phyloP scores from a whole-genome alignment of 1,140 invertebrate species.

The Daktulosphaira vitifoliae region DNA sequence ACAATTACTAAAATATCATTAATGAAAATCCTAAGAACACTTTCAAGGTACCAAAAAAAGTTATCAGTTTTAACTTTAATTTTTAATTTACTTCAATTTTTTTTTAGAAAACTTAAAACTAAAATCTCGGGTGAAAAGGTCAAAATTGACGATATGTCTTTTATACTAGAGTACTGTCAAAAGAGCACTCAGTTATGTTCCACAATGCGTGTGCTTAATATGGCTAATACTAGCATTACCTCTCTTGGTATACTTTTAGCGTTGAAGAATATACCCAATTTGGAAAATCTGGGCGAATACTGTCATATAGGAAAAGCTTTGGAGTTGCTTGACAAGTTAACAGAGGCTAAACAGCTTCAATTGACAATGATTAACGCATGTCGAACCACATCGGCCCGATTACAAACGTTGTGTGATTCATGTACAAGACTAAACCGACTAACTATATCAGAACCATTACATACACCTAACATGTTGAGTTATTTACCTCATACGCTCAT shows the following conservation, averaged over 20 bases:
- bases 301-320: slow-evolving; percentile 45
- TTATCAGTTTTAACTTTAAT: neutral
- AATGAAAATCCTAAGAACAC: neutral
- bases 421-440: slow-evolving; percentile 45
- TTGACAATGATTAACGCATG: slow-evolving; percentile 43
- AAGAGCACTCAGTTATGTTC: slow-evolving; percentile 45
- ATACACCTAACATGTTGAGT: slow-evolving; percentile 44
- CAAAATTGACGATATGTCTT: slow-evolving; percentile 41
- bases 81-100: neutral
- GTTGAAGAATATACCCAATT: slow-evolving; percentile 43
- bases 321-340: slow-evolving; percentile 43
- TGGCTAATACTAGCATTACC: slow-evolving; percentile 46
- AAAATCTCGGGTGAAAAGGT: neutral
- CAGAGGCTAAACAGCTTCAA: slow-evolving; percentile 39
- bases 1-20: neutral
- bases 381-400: slow-evolving; percentile 42
- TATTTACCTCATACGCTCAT: slow-evolving; percentile 44
- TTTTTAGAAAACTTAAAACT: neutral
- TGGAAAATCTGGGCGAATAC: slow-evolving; percentile 47
- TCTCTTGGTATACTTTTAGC: slow-evolving; percentile 45
- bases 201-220: slow-evolving; percentile 44
- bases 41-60: slow-evolving; percentile 10
- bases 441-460: slow-evolving; percentile 45
- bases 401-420: slow-evolving; percentile 44
- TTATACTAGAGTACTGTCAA: slow-evolving; percentile 45